A percentile compares a stretch with the other conserved stretches of the same genome.
These are phyloP conservation scores for Nyctibius grandis DNA, from an alignment of 2,797 vertebrate species.

Conservation along the genomic window DNA sequence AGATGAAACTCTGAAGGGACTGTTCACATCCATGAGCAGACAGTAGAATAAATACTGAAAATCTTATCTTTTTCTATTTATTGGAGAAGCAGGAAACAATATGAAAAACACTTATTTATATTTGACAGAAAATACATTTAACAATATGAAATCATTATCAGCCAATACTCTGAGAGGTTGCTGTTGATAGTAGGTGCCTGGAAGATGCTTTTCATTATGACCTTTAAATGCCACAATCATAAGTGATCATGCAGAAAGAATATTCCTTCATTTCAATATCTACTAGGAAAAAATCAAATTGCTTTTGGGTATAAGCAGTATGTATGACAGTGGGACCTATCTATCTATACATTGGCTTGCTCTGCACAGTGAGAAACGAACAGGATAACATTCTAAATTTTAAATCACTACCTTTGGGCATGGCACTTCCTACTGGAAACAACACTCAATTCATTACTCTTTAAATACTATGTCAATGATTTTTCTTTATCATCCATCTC, in stretches of 20 bases:
- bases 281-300: constrained; percentile 44
- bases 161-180: constrained; percentile 43
- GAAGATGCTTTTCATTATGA: constrained; percentile 64
- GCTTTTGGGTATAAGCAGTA: constrained; percentile 15
- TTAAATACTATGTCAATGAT: background rate
- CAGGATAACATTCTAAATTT: background rate
- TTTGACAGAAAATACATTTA: constrained; percentile 62
- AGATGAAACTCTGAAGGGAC: constrained; percentile 64
- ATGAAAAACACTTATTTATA: constrained; percentile 65
- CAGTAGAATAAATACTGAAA: constrained; percentile 65
- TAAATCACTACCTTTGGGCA: background rate
- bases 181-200: constrained; percentile 50
- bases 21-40: constrained; percentile 43
- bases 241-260: constrained; percentile 41
- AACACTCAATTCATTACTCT: background rate
- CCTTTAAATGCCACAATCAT: constrained; percentile 72
- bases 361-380: background rate
- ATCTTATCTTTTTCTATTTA: constrained; percentile 69
- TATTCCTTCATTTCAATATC: constrained; percentile 52
- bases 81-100: constrained; percentile 61
- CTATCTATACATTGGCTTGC: background rate
- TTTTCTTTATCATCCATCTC: background rate
- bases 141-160: constrained; percentile 60
- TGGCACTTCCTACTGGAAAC: background rate
- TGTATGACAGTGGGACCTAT: background rate